phyloP scores from a whole-genome alignment of 2,888 invertebrate genomes.

The Coremacera marginata region DNA sequence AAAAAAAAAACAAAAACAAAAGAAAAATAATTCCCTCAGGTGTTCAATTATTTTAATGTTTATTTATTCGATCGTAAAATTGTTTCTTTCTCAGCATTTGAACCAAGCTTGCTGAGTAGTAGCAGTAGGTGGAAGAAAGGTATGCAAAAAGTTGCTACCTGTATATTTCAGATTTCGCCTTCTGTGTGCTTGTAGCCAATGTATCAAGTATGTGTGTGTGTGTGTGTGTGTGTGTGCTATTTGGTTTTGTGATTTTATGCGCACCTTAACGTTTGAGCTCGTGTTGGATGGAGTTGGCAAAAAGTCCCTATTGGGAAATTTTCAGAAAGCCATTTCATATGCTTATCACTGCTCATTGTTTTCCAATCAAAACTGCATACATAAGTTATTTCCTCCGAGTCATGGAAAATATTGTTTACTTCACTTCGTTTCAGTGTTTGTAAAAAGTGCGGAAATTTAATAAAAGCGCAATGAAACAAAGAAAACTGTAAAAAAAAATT shows the following conservation, averaged over 20 bases:
- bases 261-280: neutral
- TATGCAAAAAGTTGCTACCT: too few relatives aligned
- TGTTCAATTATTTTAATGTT: constrained; percentile 19
- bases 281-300: neutral
- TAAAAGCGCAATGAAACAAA: constrained; percentile 7
- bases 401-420: constrained; percentile 18
- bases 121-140: too few relatives aligned
- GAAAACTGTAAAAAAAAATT: neutral
- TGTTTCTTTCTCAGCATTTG: neutral
- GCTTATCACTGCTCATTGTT: constrained; percentile 35
- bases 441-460: constrained; percentile 6
- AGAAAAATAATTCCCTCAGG: neutral
- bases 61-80: constrained; percentile 25
- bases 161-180: too few relatives aligned
- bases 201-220: neutral
- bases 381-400: constrained; percentile 11
- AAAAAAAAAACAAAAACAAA: neutral
- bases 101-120: neutral
- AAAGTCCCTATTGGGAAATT: constrained; percentile 24
- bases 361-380: constrained; percentile 33
- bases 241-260: neutral
- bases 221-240: neutral
- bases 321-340: constrained; percentile 31
- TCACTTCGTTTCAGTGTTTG: neutral
- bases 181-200: too few relatives aligned